phyloP scores from a whole-genome alignment of 1,140 invertebrate species.

The Eumaeus atala region DNA sequence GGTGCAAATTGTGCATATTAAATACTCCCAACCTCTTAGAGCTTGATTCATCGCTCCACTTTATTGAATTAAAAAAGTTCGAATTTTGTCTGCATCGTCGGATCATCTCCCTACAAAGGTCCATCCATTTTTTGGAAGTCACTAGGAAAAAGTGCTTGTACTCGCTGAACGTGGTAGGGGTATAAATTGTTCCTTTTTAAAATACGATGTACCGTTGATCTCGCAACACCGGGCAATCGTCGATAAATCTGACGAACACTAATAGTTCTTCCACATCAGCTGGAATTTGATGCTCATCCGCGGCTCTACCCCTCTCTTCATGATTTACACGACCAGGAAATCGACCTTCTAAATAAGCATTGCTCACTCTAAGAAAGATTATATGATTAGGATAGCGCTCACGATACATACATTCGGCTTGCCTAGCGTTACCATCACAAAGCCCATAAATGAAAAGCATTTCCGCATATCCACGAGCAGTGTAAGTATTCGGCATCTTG shows the following conservation, averaged over 20 bases:
- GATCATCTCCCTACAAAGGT: constrained; percentile 5
- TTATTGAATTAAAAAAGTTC: too few species aligned
- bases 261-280: constrained; percentile 8
- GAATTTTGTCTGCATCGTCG: not conserved
- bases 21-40: not conserved
- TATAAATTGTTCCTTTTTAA: constrained; percentile 2
- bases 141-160: constrained; percentile 1
- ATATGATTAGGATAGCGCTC: constrained; percentile 14
- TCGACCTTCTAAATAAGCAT: constrained; percentile 14
- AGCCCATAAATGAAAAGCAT: constrained; percentile 8
- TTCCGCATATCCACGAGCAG: constrained; percentile 11
- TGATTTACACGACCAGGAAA: constrained; percentile 3
- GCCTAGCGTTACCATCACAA: constrained; percentile 13
- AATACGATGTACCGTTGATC: not conserved
- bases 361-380: constrained; percentile 9
- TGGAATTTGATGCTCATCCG: constrained; percentile 8
- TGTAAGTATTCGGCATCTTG: constrained; percentile 12
- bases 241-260: constrained; percentile 14
- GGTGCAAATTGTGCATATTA: not conserved
- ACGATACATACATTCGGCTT: constrained; percentile 11
- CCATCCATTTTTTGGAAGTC: not conserved
- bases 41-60: not conserved
- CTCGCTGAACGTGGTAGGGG: constrained; percentile 6
- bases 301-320: not conserved
- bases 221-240: constrained; percentile 13